These are phyloP conservation scores for Clamator glandarius DNA, from an alignment of 2,797 vertebrate genomes.

Conservation along the genomic window DNA sequence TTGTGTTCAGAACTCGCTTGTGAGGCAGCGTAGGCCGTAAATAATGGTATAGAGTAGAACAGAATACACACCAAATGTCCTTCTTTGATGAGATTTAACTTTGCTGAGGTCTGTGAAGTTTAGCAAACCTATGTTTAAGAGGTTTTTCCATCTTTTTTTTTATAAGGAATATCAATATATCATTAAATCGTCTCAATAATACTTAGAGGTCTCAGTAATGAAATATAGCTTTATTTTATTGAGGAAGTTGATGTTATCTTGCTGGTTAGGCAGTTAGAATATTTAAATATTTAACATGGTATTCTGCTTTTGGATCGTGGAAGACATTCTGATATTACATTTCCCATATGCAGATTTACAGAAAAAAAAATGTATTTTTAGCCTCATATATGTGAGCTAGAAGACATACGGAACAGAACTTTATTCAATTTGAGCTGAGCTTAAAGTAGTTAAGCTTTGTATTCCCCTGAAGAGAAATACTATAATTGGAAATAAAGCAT, in stretches of 20 bases:
- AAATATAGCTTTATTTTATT: neutral
- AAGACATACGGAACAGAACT: neutral
- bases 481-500: neutral
- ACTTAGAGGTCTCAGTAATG: neutral
- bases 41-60: neutral
- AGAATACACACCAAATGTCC: neutral
- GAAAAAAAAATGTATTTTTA: neutral
- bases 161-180: neutral
- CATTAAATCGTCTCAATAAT: neutral
- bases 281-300: neutral
- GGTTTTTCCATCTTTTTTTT: neutral
- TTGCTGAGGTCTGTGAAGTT: neutral
- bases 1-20: neutral
- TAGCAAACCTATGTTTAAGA: neutral
- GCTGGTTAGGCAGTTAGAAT: neutral
- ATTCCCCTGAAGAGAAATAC: neutral
- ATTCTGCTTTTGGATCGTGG: neutral
- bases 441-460: neutral
- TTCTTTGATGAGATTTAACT: neutral
- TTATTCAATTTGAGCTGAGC: neutral
- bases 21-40: neutral
- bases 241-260: neutral
- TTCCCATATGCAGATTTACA: neutral
- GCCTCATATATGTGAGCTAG: no score
- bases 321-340: neutral